These are phyloP conservation scores for Grapholita molesta DNA, from an alignment of 1,140 invertebrate genomes.

Conservation along the genomic window DNA sequence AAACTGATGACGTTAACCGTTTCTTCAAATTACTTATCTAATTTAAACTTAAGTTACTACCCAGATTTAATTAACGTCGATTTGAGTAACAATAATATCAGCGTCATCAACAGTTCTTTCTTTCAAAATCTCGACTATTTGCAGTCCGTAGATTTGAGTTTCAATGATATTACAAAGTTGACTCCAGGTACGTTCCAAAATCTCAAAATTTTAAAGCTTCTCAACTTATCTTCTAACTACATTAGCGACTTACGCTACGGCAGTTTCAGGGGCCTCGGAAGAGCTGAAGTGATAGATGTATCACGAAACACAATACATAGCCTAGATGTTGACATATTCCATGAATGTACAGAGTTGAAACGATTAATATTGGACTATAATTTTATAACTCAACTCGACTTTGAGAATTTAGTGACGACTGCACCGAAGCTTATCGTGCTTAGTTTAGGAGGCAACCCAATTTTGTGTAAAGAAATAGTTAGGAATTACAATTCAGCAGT, in stretches of 20 bases:
- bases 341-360: slow-evolving; percentile 51
- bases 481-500: slow-evolving; percentile 33
- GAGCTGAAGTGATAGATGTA: slow-evolving; percentile 50
- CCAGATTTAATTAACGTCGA: slow-evolving; percentile 44
- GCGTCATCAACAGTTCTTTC: slow-evolving; percentile 35
- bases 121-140: slow-evolving; percentile 42
- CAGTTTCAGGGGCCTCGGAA: slow-evolving; percentile 49
- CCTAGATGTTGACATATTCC: slow-evolving; percentile 54
- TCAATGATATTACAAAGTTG: slow-evolving; percentile 44
- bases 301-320: slow-evolving; percentile 47
- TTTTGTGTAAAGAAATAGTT: slow-evolving; percentile 57
- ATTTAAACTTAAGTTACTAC: slow-evolving; percentile 48
- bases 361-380: slow-evolving; percentile 59
- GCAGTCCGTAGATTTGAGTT: slow-evolving; percentile 49
- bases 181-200: slow-evolving; percentile 55
- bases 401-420: slow-evolving; percentile 43
- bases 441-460: slow-evolving; percentile 61
- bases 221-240: slow-evolving; percentile 57
- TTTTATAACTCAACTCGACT: slow-evolving; percentile 44
- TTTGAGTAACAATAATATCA: slow-evolving; percentile 46
- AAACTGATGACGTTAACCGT: slow-evolving; percentile 43
- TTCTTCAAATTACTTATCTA: slow-evolving; percentile 40
- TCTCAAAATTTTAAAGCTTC: slow-evolving; percentile 47
- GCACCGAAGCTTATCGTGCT: slow-evolving; percentile 41
- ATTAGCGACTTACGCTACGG: slow-evolving; percentile 48